phyloP scores from a whole-genome alignment of 1,140 invertebrate genomes.

The Drosophila rufa region DNA sequence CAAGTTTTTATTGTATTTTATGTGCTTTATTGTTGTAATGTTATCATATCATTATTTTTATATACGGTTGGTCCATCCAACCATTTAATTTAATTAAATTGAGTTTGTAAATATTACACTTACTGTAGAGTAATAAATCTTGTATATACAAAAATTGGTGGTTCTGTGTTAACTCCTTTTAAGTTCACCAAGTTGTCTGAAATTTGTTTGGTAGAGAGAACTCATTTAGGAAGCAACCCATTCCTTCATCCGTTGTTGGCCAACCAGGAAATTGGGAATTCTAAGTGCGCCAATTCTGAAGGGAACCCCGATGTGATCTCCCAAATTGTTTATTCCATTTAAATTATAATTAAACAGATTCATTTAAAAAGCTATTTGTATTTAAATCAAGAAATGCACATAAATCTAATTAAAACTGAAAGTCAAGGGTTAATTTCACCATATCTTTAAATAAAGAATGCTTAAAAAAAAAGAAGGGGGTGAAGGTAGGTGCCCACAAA shows the following conservation, averaged over 20 bases:
- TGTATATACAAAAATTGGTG: background rate
- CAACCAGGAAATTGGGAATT: background rate
- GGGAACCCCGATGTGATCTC: too few species aligned
- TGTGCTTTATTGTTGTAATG: conserved; percentile 7
- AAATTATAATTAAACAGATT: too few species aligned
- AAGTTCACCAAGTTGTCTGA: background rate
- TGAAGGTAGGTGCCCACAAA: conserved; percentile 12
- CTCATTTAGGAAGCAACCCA: background rate
- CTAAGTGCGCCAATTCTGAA: background rate
- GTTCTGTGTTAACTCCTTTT: background rate
- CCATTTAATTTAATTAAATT: background rate
- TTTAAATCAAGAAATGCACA: background rate
- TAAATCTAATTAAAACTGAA: too few species aligned
- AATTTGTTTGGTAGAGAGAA: background rate
- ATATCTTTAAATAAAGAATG: conserved; percentile 34
- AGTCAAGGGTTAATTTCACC: conserved; percentile 1
- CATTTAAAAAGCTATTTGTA: too few species aligned
- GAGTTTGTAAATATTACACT: background rate
- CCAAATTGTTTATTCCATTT: too few species aligned
- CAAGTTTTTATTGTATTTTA: conserved; percentile 18
- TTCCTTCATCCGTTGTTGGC: background rate
- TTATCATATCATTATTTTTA: conserved; percentile 5
- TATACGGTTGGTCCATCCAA: background rate
- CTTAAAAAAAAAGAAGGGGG: background rate
- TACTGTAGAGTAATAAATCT: background rate